phyloP scores from a whole-genome alignment of 2,888 invertebrate genomes.

The Pristionchus mayeri region DNA sequence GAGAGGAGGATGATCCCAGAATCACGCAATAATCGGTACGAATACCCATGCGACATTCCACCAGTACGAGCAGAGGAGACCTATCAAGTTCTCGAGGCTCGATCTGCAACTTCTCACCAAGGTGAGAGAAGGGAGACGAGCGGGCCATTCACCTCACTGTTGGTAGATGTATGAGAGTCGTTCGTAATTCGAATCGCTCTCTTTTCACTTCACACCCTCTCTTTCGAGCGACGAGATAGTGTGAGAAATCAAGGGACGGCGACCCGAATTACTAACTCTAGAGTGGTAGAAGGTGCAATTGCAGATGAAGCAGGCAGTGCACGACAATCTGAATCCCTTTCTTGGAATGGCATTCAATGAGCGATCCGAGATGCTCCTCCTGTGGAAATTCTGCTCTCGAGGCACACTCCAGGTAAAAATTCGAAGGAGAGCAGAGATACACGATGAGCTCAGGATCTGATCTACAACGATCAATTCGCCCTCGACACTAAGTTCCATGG shows the following conservation, averaged over 20 bases:
- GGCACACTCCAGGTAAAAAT: slow-evolving; percentile 53
- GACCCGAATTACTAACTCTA: too few species aligned
- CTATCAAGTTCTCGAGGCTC: slow-evolving; percentile 56
- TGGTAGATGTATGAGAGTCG: too few species aligned
- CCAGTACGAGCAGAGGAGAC: slow-evolving; percentile 57
- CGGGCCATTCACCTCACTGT: too few species aligned
- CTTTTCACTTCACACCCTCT: not conserved
- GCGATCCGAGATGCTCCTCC: slow-evolving; percentile 58
- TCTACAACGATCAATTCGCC: slow-evolving; percentile 63
- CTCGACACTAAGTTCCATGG: slow-evolving; percentile 65
- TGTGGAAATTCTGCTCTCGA: slow-evolving; percentile 63
- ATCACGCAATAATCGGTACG: slow-evolving; percentile 72
- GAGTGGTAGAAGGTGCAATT: not conserved
- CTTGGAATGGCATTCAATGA: slow-evolving; percentile 82
- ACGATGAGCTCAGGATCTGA: slow-evolving; percentile 56
- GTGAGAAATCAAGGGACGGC: too few species aligned
- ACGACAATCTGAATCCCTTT: slow-evolving; percentile 96
- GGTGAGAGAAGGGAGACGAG: slow-evolving; percentile 52
- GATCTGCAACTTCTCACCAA: slow-evolving; percentile 60
- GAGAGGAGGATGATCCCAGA: slow-evolving; percentile 49
- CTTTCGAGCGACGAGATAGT: not conserved
- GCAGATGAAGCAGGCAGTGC: slow-evolving; percentile 89
- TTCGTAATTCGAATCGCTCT: too few species aligned
- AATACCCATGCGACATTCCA: slow-evolving; percentile 64
- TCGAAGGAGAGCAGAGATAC: not conserved